Evolutionary conservation across 2,797 vertebrate species (phyloP).

Genomic region (Ctenochaetus hawaiiensis): DNA sequence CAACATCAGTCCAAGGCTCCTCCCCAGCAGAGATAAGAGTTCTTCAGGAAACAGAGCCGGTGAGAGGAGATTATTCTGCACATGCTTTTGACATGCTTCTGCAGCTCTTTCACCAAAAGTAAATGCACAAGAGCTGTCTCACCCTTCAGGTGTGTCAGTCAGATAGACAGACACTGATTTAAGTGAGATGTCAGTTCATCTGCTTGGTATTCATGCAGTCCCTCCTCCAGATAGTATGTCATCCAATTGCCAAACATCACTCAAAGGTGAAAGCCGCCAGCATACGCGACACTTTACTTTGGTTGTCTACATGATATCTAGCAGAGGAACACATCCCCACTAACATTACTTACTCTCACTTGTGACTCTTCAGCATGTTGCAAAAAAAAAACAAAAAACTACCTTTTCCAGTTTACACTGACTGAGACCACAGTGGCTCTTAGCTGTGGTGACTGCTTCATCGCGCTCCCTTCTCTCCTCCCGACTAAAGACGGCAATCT

Average conservation of each 20-base stretch:
- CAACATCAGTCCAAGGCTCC: slow-evolving; percentile 6
- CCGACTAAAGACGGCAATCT: slow-evolving; percentile 68
- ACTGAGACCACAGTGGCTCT: slow-evolving; percentile 26
- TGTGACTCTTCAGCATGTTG: slow-evolving; percentile 12
- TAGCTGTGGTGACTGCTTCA: slow-evolving; percentile 48
- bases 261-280: slow-evolving; percentile 42
- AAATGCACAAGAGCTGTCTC: slow-evolving; percentile 13
- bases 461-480: slow-evolving; percentile 48
- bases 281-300: slow-evolving; percentile 15
- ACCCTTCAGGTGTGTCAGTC: slow-evolving; percentile 57
- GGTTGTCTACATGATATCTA: slow-evolving; percentile 29
- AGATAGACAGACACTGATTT: slow-evolving; percentile 55
- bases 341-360: slow-evolving; percentile 14
- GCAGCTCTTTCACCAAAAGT: slow-evolving; percentile 28
- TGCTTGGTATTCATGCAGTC: slow-evolving; percentile 62
- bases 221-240: slow-evolving; percentile 38
- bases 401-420: slow-evolving; percentile 21
- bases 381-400: slow-evolving; percentile 1
- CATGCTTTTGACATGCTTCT: slow-evolving; percentile 19
- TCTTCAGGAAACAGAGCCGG: slow-evolving; percentile 10
- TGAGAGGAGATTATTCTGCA: slow-evolving; percentile 20
- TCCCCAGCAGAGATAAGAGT: slow-evolving; percentile 14
- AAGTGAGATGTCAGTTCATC: slow-evolving; percentile 63
- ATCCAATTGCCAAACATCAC: slow-evolving; percentile 54
- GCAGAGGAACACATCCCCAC: slow-evolving; percentile 2